Evolutionary conservation across 2,888 invertebrate genomes (phyloP), one percentile per base, ranked within the genome.

Genomic region (Hedya salicella): DNA sequence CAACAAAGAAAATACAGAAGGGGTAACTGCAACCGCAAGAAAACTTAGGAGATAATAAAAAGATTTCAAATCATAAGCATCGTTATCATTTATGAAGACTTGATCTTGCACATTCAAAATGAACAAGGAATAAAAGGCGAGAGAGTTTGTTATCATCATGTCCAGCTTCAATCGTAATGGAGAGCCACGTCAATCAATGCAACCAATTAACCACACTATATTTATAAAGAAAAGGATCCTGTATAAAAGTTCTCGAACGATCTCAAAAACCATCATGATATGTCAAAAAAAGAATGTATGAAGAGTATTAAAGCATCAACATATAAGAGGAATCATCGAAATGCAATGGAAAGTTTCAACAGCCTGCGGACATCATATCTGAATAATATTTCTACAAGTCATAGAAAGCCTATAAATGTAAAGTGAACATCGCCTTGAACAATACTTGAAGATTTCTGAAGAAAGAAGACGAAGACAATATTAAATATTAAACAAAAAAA

Each of bases 401-500:
- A 19, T 48, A 48, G 13, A 21, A 21, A 21, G 11, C 21, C 13
- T 6, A 13, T n/a, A n/a, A 21, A n/a, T 19, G 2, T 36, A 19
- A 46, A 9, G 25, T 6, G 25, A 4, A 25, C 46, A 44, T 32
- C 56, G 17, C 16, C 17, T 19, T 17, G 6, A 17, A 17, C 32
- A 57, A 16, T n/a, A 19, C 4, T n/a, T 9, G 40, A 54, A 54
- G 39, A 40, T 19, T 46, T 46, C n/a, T 49, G 56, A 63, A 63
- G 36, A 40, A 21, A 14, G 36, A 50, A 40, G 49, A 63, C 17
- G 54, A 50, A 21, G 16, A 64, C 6, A 36, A 19, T 17, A 9
- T 19, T n/a, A 53, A 39, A 42, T 48, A 48, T 19, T 1, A 30
- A 25, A 25, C 25, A 39, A 65, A 53, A 48, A 30, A 50, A 30